Evolutionary conservation across 2,797 vertebrate genomes (phyloP).

Genomic region (Nannoperca obscura): DNA sequence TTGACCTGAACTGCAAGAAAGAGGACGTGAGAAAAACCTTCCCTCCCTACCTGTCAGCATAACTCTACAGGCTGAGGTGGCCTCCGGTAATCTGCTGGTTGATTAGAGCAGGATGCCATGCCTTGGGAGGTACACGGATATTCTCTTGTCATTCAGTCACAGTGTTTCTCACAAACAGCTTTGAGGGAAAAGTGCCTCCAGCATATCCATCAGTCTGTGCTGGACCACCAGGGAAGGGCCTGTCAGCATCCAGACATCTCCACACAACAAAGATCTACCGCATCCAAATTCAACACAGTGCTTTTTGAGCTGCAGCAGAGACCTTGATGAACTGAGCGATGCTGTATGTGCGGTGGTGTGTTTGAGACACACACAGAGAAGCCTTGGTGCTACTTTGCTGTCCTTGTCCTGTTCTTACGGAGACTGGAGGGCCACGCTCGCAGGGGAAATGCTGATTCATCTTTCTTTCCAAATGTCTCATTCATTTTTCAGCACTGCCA

Average conservation of each 20-base stretch:
- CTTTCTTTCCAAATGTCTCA: conserved; percentile 73
- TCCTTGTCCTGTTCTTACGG: conserved; percentile 39
- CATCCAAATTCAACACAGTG: conserved; percentile 49
- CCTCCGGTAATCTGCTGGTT: conserved; percentile 42
- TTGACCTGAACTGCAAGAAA: neutral
- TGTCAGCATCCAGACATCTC: conserved; percentile 61
- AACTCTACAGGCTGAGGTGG: conserved; percentile 36
- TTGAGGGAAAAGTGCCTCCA: conserved; percentile 54
- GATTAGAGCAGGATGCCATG: conserved; percentile 38
- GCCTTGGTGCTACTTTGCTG: conserved; percentile 32
- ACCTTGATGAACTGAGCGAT: conserved; percentile 42
- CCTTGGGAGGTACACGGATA: conserved; percentile 52
- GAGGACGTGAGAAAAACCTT: neutral
- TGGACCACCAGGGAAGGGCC: conserved; percentile 48
- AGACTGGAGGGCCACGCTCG: conserved; percentile 44
- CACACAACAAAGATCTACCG: conserved; percentile 41
- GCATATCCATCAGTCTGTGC: conserved; percentile 59
- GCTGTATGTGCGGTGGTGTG: conserved; percentile 8
- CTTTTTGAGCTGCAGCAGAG: conserved; percentile 37
- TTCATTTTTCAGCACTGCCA: conserved; percentile 80
- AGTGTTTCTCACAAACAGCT: conserved; percentile 55
- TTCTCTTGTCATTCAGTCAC: conserved; percentile 56
- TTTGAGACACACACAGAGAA: conserved; percentile 34
- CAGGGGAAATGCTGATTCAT: conserved; percentile 67
- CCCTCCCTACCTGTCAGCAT: conserved; percentile 21